These are phyloP conservation scores for Peromyscus maniculatus DNA, from an alignment of 2,113 vertebrate genomes.

Conservation along the genomic window DNA sequence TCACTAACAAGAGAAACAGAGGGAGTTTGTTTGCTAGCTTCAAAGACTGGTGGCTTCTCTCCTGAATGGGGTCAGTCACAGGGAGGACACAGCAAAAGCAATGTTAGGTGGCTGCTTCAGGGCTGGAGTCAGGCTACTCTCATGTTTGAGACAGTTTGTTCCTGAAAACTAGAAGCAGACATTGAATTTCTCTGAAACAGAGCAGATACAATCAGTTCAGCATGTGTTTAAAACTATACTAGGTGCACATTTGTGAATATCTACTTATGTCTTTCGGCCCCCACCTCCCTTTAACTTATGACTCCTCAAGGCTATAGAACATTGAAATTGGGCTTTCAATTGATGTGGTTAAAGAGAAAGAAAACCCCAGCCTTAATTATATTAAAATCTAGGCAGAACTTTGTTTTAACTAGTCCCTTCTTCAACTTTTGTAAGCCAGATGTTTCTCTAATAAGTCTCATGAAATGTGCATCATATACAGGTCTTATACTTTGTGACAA, in stretches of 20 bases:
- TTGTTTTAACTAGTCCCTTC: conserved; percentile 68
- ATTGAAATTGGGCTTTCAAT: conserved; percentile 59
- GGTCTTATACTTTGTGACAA: conserved; percentile 33
- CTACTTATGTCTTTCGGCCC: conserved; percentile 55
- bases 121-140: not conserved
- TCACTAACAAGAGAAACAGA: conserved; percentile 18
- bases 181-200: conserved; percentile 62
- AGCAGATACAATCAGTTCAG: conserved; percentile 64
- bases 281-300: conserved; percentile 51
- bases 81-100: not conserved
- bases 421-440: conserved; percentile 72
- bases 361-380: conserved; percentile 63
- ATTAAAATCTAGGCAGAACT: conserved; percentile 72
- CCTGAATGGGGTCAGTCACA: not conserved
- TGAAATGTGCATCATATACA: conserved; percentile 46
- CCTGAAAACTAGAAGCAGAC: conserved; percentile 66
- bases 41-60: not conserved
- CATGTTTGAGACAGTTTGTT: conserved; percentile 47
- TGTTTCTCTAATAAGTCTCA: conserved; percentile 47
- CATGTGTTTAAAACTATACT: conserved; percentile 47
- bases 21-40: not conserved
- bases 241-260: conserved; percentile 70
- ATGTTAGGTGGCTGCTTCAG: not conserved
- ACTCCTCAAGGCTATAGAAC: conserved; percentile 64
- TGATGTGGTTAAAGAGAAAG: conserved; percentile 67